Conservation (phyloP, 2,888 invertebrate genomes). For the Clitarchus hookeri region DNA sequence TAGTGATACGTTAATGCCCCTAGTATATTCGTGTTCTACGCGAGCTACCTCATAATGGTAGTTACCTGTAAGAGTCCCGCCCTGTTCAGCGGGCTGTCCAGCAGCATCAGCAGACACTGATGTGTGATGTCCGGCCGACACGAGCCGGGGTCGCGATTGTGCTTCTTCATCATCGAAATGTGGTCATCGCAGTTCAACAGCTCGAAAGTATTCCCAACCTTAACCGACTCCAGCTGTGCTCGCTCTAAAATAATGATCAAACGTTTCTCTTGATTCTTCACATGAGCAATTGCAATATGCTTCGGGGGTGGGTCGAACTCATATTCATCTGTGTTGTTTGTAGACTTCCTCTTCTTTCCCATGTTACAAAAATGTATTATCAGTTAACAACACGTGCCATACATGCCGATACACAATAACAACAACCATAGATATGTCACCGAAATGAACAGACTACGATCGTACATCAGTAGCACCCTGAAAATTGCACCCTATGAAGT, state of each 20-base stretch:
- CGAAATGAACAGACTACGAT: no score
- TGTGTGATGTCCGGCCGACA: conserved; percentile 97
- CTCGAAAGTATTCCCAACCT: conserved; percentile 89
- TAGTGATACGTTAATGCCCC: no score
- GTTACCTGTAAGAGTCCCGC: conserved; percentile 87
- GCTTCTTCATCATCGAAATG: conserved; percentile 78
- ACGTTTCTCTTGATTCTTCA: conserved; percentile 85
- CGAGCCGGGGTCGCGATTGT: conserved; percentile 82
- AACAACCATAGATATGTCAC: no score
- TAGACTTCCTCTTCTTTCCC: conserved; percentile 59
- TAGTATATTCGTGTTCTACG: no score
- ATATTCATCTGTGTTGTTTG: conserved; percentile 65
- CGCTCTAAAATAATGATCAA: conserved; percentile 91
- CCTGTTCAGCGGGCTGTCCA: conserved; percentile 96
- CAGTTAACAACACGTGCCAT: no score
- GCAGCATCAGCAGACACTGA: conserved; percentile 95
- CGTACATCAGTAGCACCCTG: no score
- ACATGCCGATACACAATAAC: no score
- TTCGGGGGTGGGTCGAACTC: conserved; percentile 80
- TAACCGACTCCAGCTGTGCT: conserved; percentile 94
- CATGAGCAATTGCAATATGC: conserved; percentile 76
- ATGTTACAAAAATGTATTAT: not conserved
- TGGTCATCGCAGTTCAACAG: conserved; percentile 95
- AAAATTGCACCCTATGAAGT: no score
- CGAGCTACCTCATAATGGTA: no score